These are phyloP conservation scores for Macaria liturata DNA, from an alignment of 2,888 invertebrate species.

Conservation along the genomic window DNA sequence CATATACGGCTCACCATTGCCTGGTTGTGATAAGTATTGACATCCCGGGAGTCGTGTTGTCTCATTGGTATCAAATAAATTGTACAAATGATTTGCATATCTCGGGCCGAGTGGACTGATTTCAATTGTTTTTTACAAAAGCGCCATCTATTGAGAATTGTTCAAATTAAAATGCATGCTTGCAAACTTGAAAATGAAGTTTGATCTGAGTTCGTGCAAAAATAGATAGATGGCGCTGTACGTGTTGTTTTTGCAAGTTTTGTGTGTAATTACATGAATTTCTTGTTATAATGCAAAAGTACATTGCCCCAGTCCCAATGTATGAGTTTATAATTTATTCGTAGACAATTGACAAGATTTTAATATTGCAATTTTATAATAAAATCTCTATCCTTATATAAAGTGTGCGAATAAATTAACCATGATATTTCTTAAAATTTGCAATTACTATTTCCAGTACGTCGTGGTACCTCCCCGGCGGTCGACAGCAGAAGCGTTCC, in stretches of 20 bases:
- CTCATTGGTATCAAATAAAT: conserved; percentile 61
- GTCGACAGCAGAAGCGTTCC: conserved; percentile 98
- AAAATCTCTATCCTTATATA: too few species aligned
- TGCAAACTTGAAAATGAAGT: conserved; percentile 2
- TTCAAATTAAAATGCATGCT: conserved; percentile 28
- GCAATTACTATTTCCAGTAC: conserved; percentile 86
- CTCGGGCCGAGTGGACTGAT: conserved; percentile 57
- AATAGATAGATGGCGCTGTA: conserved; percentile 16
- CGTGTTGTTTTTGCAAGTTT: neutral
- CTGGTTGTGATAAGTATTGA: conserved; percentile 51
- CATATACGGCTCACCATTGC: conserved; percentile 61
- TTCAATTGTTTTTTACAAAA: conserved; percentile 61
- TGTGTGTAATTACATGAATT: too few species aligned
- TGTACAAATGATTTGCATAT: neutral
- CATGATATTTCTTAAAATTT: neutral
- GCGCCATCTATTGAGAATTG: conserved; percentile 69
- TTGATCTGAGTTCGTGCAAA: conserved; percentile 4
- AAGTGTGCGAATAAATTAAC: too few species aligned
- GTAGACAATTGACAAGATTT: too few species aligned
- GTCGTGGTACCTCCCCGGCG: conserved; percentile 97
- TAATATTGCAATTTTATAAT: too few species aligned
- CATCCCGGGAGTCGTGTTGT: conserved; percentile 38
- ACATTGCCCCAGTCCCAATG: too few species aligned
- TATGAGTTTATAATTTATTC: too few species aligned
- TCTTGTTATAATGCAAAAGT: too few species aligned